Evolutionary conservation across 2,797 vertebrate species (phyloP), one percentile per base, ranked within the genome.

Genomic region (Clarias laeviceps): DNA sequence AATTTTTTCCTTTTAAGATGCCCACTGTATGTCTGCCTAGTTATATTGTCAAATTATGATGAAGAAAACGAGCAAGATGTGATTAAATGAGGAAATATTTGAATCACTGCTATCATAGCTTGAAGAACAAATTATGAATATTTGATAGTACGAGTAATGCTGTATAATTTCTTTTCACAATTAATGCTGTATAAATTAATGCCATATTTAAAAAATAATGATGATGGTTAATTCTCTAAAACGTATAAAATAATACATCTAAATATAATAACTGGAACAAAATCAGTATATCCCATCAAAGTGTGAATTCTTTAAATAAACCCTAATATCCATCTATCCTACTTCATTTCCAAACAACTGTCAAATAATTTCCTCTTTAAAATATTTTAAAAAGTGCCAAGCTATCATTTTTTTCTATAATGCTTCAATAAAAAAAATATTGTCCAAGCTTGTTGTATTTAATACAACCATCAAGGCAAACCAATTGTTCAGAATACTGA

Each of bases 321-420:
- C 64, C 82, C 86, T 89, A 88, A 68, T 89, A 76, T 93, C 90
- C 87, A 88, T 87, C 94, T 93, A 94, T 89, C 90, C 94, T 94
- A 94, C 91, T 56, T 90, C 89, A 92, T 91, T 83, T 87, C 54
- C 82, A 91, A 93, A 91, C 92, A 91, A 87, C 82, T 89, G 90
- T 90, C 91, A 91, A 90, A 90, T 85, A 90, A 80, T 86, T 89
- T 80, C 86, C 84, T 87, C 88, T 88, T 91, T 91, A 82, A 90
- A 91, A 93, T 84, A 77, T 59, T 73, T 72, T 56, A 93, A 92
- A 86, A 93, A 93, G 91, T 93, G 92, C 93, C 92, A 89, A 86
- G 91, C 92, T 94, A 93, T 91, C 91, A 93, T 91, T 93, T 94
- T 94, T 80, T 93, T 91, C 93, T 94, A 93, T 84, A 78, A 84